phyloP scores from a whole-genome alignment of 2,888 invertebrate species.

The Dicyrtoma fusca region DNA sequence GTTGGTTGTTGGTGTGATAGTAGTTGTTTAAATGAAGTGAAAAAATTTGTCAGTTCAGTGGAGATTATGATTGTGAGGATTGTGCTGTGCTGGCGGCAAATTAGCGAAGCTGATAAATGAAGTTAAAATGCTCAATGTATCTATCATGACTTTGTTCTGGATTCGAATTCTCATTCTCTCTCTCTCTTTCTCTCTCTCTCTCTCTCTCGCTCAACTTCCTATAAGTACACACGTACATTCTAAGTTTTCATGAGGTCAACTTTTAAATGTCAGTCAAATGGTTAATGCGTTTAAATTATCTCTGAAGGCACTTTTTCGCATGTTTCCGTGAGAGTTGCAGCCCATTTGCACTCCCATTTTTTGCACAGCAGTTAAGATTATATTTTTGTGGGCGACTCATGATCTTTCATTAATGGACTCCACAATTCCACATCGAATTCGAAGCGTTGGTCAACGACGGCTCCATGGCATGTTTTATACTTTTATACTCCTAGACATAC shows the following conservation, averaged over 20 bases:
- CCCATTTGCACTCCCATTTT: conserved; percentile 32
- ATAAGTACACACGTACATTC: too few relatives aligned
- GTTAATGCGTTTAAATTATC: conserved; percentile 33
- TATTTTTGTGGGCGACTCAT: conserved; percentile 21
- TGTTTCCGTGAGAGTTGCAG: conserved; percentile 33
- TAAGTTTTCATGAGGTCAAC: conserved; percentile 16
- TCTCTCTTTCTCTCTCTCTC: conserved; percentile 1
- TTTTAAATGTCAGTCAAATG: conserved; percentile 36
- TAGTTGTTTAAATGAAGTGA: neutral
- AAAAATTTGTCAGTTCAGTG: neutral
- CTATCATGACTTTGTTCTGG: conserved; percentile 25
- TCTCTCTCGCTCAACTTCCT: neutral
- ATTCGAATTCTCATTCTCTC: conserved; percentile 10
- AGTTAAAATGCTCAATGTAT: conserved; percentile 7
- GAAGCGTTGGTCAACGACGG: neutral
- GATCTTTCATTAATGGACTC: conserved; percentile 21
- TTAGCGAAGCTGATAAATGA: conserved; percentile 22
- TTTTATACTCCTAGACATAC: neutral
- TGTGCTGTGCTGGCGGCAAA: conserved; percentile 6
- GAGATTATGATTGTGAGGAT: conserved; percentile 3
- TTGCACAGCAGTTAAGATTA: conserved; percentile 4
- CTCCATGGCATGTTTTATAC: conserved; percentile 2
- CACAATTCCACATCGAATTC: too few relatives aligned
- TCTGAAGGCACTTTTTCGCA: conserved; percentile 30
- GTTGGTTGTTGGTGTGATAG: neutral